Evolutionary conservation across 2,797 vertebrate genomes (phyloP).

Genomic region (Merluccius polli): DNA sequence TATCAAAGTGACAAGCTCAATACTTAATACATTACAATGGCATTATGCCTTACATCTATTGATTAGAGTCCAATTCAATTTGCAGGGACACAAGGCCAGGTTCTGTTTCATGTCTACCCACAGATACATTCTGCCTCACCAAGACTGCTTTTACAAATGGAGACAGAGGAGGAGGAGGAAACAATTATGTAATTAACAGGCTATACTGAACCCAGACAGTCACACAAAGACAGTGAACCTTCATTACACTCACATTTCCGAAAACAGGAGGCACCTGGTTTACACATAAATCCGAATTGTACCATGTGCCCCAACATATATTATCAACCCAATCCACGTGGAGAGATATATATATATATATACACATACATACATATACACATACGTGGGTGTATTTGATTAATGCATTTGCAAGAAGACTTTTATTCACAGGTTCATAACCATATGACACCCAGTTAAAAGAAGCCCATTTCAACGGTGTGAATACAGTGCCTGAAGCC

Average conservation of each 20-base stretch:
- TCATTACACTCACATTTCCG: constrained; percentile 4
- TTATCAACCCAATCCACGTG: constrained; percentile 16
- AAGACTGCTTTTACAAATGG: neutral
- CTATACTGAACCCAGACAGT: constrained; percentile 7
- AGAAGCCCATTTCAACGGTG: neutral
- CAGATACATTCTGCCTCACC: neutral
- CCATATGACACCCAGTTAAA: neutral
- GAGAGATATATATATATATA: neutral
- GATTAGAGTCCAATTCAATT: too few species aligned
- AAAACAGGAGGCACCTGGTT: constrained; percentile 12
- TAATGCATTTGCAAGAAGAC: neutral
- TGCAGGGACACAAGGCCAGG: neutral
- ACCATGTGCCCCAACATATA: constrained; percentile 22
- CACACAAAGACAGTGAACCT: constrained; percentile 12
- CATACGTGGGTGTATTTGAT: neutral
- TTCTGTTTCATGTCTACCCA: neutral
- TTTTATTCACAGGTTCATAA: constrained; percentile 4
- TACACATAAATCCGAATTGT: constrained; percentile 29
- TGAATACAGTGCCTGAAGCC: neutral
- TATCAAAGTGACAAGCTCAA: neutral
- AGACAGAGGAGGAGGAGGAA: neutral
- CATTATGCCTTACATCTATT: too few species aligned
- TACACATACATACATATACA: too few species aligned
- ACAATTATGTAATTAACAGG: constrained; percentile 19
- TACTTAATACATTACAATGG: neutral